Evolutionary conservation across 1,140 invertebrate genomes (phyloP), one percentile per base, ranked within the genome.

Genomic region (Temnothorax longispinosus): DNA sequence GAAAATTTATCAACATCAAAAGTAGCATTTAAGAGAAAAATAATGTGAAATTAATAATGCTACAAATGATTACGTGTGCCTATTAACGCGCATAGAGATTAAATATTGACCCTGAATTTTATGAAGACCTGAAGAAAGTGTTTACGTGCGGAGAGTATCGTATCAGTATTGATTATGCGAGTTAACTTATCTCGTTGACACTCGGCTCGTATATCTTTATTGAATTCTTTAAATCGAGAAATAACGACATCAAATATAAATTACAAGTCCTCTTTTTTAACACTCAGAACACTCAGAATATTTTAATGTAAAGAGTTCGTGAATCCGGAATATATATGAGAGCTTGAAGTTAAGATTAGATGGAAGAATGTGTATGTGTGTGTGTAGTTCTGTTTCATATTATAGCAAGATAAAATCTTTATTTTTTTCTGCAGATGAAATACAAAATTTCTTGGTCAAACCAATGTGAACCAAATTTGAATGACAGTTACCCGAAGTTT

Each of bases 1-100:
- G 18, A 47, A 74, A 64, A 88, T 60, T 85, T 11, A 67, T 74
- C 6, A 85, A 50, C 27, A 11, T 80, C 6, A 69, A 52, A 88
- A 7, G 6, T 38, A 35, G 8, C 5, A 52, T 60, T 74, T 75
- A 56, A 56, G 35, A 65, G 38, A n/a, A 60, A 41, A 78, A 58
- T 60, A 65, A 69, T 50, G 15, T 11, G 3, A 85, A 69, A 21
- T 56, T 15, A 3, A 15, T 50, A 13, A 27, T 18, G 10, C 15
- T 7, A 56, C 65, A 72, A 35, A 0, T 15, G 41, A 47, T 13
- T 38, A 21, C 32, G 7, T 13, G 5, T 6, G 7, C 38, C 52
- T 47, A 1, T 77, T 77, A 65, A 50, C 3, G 8, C 11, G 21
- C n/a, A 47, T 47, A 44, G 6, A 27, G 32, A 41, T 32, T 50